Evolutionary conservation across 2,797 vertebrate species (phyloP).

Genomic region (Cyclopterus lumpus): DNA sequence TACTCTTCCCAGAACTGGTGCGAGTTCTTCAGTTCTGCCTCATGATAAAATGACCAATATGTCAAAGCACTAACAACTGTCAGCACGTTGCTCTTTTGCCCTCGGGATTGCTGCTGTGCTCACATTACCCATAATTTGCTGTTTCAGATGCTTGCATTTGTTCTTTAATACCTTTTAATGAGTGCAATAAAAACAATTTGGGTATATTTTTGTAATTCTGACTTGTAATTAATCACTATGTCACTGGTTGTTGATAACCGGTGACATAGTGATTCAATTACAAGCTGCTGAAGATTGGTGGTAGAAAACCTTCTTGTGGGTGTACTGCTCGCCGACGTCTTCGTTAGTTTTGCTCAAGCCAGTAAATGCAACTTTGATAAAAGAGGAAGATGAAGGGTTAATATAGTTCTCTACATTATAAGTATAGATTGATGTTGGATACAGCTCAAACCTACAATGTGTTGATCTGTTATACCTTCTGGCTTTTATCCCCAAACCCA

Average conservation of each 20-base stretch:
- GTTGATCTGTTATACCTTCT: no score
- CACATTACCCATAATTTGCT: not conserved
- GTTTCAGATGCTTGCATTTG: conserved; percentile 3
- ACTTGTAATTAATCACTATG: no score
- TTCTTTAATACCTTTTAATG: not conserved
- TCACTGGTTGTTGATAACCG: not conserved
- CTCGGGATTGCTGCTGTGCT: not conserved
- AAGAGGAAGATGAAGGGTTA: not conserved
- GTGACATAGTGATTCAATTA: not conserved
- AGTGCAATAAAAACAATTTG: not conserved
- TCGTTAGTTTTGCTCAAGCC: not conserved
- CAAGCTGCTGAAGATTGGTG: not conserved
- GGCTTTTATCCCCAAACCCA: no score
- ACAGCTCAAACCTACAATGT: not conserved
- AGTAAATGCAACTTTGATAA: not conserved
- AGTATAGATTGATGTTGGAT: not conserved
- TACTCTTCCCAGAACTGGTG: conserved; percentile 9
- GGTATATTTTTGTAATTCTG: not conserved
- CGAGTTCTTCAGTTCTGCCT: not conserved
- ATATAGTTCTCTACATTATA: not conserved
- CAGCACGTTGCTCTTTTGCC: not conserved
- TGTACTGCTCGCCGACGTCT: not conserved
- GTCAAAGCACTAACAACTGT: conserved; percentile 15
- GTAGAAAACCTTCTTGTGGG: not conserved
- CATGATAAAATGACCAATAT: conserved; percentile 2